Percentiles rank a stretch among this genome's conserved stretches.
These are phyloP conservation scores for Minunthozetes semirufus DNA, from an alignment of 2,888 invertebrate genomes.

Conservation along the genomic window DNA sequence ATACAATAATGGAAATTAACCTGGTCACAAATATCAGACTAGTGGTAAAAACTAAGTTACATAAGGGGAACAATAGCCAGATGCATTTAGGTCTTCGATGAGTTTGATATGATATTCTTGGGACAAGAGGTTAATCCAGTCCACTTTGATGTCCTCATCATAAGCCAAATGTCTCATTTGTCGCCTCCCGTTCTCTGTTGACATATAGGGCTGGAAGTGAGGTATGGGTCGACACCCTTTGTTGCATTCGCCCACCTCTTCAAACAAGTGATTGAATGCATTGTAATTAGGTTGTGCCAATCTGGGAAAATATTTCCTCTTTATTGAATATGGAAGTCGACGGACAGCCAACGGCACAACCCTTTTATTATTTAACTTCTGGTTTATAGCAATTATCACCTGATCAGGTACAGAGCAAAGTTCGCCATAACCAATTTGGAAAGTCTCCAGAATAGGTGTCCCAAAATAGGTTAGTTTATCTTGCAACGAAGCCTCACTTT, in stretches of 20 bases:
- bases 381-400: neutral
- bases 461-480: neutral
- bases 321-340: neutral
- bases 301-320: neutral
- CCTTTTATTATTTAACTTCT: too few relatives aligned
- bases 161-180: too few relatives aligned
- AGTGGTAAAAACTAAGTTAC: neutral
- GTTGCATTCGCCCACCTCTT: neutral
- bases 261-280: neutral
- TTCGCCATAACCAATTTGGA: neutral
- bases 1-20: neutral
- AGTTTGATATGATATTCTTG: neutral
- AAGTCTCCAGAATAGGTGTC: too few relatives aligned
- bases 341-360: neutral
- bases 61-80: neutral
- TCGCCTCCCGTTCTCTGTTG: neutral
- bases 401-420: neutral
- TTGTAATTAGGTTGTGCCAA: neutral
- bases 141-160: too few relatives aligned
- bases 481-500: neutral
- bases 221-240: neutral
- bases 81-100: neutral
- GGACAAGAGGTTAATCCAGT: neutral
- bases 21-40: too few relatives aligned
- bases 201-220: neutral